Evolutionary conservation across 37 sponge, comb jelly and placozoan genomes (phyloP), one percentile per base, ranked within the genome.

Genomic region (Geodia barretti): DNA sequence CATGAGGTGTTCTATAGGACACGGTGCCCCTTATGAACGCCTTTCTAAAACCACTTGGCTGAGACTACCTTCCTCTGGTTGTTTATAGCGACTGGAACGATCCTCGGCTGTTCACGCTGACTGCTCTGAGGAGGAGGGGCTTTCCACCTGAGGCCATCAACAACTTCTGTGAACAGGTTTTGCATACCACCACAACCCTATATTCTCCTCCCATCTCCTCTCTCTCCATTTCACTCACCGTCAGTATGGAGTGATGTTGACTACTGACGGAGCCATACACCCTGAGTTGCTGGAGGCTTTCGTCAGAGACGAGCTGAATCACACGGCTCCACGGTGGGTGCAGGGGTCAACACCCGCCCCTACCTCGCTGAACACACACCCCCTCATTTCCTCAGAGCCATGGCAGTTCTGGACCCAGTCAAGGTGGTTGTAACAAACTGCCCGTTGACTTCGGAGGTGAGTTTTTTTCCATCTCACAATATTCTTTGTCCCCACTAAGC

Each of bases 31-130:
- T n/a, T n/a, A n/a, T n/a, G n/a, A n/a, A n/a, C n/a, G n/a, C n/a
- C n/a, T n/a, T n/a, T n/a, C n/a, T n/a, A n/a, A n/a, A n/a, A n/a
- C n/a, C n/a, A n/a, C n/a, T n/a, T n/a, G n/a, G n/a, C n/a, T n/a
- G n/a, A n/a, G n/a, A n/a, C n/a, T n/a, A n/a, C n/a, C n/a, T n/a
- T n/a, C n/a, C n/a, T n/a, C n/a, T n/a, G n/a, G n/a, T n/a, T n/a
- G n/a, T n/a, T n/a, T n/a, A n/a, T 62, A 94, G 95, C 29, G 93
- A 92, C 74, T 96, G 93, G 95, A 95, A 99, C 79, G 99, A 99
- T 72, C 99, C 99, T 61, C 85, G 99, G 25, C 84, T 99, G 68
- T 96, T 81, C 68, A 99, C 99, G 17, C 82, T 99, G 35, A 92
- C 92, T 40, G 99, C 97, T 35, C 73, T 99, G 58, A 82, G 94